Conservation (phyloP, 2,888 invertebrate species). For the Papilio gigon region DNA sequence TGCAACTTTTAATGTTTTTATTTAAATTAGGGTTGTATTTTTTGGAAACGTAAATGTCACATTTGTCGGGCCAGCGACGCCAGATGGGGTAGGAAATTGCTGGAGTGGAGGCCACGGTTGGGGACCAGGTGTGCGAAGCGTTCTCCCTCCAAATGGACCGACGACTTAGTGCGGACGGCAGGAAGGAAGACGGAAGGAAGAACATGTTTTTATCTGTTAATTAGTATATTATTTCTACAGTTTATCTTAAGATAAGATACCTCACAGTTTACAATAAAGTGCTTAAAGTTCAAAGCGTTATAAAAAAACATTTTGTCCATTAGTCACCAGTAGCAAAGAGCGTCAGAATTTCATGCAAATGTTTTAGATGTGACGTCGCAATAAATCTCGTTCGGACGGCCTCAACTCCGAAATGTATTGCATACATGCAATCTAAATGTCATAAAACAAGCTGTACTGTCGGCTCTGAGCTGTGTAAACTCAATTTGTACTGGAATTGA, state of each 20-base stretch:
- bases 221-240: too few species aligned
- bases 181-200: too few species aligned
- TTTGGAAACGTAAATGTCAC: too few species aligned
- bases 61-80: too few species aligned
- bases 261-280: too few species aligned
- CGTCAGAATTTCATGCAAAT: constrained; percentile 11
- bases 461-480: constrained; percentile 16
- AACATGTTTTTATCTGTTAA: too few species aligned
- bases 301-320: neutral
- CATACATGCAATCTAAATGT: constrained; percentile 31
- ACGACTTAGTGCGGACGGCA: too few species aligned
- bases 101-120: too few species aligned
- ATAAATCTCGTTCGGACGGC: constrained; percentile 27
- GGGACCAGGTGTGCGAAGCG: too few species aligned
- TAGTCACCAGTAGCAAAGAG: neutral
- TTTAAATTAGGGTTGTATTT: neutral
- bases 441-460: constrained; percentile 7
- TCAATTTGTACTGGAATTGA: constrained; percentile 3
- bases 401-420: constrained; percentile 25
- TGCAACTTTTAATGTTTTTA: neutral
- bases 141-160: too few species aligned
- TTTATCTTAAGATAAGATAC: too few species aligned
- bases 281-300: neutral
- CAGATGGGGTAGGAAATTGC: too few species aligned
- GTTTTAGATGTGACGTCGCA: neutral